Conservation (phyloP, 2,888 invertebrate genomes). For the Nephrocerus scutellatus region DNA sequence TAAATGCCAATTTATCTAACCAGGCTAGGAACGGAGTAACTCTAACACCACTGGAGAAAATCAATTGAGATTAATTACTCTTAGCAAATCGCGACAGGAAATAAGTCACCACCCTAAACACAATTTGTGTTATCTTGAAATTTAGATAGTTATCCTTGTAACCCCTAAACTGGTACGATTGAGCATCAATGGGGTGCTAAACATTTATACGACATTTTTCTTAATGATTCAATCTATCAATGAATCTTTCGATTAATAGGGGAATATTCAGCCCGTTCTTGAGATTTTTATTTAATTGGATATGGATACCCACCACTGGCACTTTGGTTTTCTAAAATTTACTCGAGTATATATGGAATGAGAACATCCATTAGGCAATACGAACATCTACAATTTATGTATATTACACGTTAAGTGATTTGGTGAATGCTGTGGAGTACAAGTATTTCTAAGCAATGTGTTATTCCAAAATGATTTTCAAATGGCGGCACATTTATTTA, state of each 20-base stretch:
- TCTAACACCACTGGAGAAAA: too few relatives aligned
- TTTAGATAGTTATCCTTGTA: constrained; percentile 28
- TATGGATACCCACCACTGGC: constrained; percentile 13
- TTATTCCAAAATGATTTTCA: constrained; percentile 13
- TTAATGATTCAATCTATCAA: constrained; percentile 1
- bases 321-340: constrained; percentile 17
- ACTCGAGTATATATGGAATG: too few relatives aligned
- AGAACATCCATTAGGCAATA: too few relatives aligned
- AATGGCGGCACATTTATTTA: constrained; percentile 34
- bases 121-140: constrained; percentile 22
- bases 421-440: neutral
- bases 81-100: constrained; percentile 26
- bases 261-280: too few relatives aligned
- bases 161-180: constrained; percentile 1
- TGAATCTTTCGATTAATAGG: constrained; percentile 16
- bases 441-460: neutral
- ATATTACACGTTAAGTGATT: neutral
- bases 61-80: constrained; percentile 42
- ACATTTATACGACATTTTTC: constrained; percentile 12
- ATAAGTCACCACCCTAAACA: constrained; percentile 22
- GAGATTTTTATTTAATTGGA: constrained; percentile 17
- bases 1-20: constrained; percentile 18
- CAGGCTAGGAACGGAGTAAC: constrained; percentile 24
- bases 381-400: too few relatives aligned
- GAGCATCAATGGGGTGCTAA: constrained; percentile 37